A percentile compares a stretch with the other conserved stretches of the same genome.
These are phyloP conservation scores for Cyprinodon variegatus DNA, from an alignment of 2,113 vertebrate genomes.

Conservation along the genomic window DNA sequence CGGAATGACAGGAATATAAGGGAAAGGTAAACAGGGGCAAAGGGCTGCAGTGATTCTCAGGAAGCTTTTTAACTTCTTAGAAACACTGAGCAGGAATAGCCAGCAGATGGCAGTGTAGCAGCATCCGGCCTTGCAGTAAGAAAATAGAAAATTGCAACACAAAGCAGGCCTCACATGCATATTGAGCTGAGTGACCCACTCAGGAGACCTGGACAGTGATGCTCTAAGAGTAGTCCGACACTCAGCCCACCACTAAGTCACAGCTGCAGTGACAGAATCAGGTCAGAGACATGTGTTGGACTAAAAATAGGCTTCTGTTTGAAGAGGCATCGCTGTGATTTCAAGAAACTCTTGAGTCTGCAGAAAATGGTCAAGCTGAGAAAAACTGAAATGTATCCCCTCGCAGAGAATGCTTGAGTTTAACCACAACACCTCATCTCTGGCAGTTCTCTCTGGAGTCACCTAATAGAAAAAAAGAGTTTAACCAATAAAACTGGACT, in stretches of 20 bases:
- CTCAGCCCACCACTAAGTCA: slow-evolving; percentile 39
- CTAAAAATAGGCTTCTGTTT: slow-evolving; percentile 66
- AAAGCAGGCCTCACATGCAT: slow-evolving; percentile 26
- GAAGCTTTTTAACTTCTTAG: background rate
- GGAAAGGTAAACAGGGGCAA: slow-evolving; percentile 50
- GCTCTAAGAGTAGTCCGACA: slow-evolving; percentile 47
- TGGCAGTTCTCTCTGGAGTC: background rate
- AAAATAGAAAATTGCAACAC: slow-evolving; percentile 1
- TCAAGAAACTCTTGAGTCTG: slow-evolving; percentile 25
- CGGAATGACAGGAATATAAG: slow-evolving; percentile 30
- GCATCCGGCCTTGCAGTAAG: background rate
- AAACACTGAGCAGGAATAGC: background rate
- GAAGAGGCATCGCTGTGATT: slow-evolving; percentile 19
- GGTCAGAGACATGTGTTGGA: slow-evolving; percentile 57
- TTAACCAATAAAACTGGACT: background rate
- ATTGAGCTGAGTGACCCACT: slow-evolving; percentile 55
- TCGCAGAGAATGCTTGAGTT: background rate
- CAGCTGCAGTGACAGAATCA: slow-evolving; percentile 66
- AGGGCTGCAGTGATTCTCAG: slow-evolving; percentile 39
- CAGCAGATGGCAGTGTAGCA: slow-evolving; percentile 67
- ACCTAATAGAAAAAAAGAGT: background rate
- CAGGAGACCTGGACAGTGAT: slow-evolving; percentile 64
- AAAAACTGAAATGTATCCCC: background rate
- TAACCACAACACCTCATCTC: background rate
- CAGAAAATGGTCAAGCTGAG: background rate